phyloP scores from a whole-genome alignment of 2,113 vertebrate genomes.

The Sigmodon hispidus region DNA sequence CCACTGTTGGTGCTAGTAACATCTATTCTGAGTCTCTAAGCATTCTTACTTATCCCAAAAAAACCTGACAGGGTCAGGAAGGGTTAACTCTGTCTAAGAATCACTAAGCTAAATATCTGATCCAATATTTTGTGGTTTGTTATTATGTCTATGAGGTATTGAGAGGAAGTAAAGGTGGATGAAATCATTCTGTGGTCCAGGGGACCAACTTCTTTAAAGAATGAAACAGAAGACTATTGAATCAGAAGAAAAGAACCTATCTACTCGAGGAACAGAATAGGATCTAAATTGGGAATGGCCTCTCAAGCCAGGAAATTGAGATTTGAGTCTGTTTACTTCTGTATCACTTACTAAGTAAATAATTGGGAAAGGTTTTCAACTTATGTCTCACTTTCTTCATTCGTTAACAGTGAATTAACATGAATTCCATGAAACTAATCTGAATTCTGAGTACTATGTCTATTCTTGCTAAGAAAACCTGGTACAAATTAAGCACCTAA shows the following conservation, averaged over 20 bases:
- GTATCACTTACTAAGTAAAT: not conserved
- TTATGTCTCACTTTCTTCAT: not conserved
- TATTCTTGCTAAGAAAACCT: not conserved
- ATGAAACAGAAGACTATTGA: not conserved
- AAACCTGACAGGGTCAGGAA: not conserved
- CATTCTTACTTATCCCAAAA: not conserved
- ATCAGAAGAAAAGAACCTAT: not conserved
- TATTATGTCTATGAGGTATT: not conserved
- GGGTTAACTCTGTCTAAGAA: not conserved
- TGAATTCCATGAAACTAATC: not conserved
- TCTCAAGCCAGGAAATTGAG: not conserved
- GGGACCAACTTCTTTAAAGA: not conserved
- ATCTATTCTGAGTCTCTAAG: not conserved
- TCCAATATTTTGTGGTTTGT: not conserved
- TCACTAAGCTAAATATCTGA: not conserved
- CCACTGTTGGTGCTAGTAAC: not conserved
- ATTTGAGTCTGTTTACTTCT: not conserved
- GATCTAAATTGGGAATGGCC: not conserved
- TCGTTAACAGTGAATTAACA: not conserved
- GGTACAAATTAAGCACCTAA: not conserved
- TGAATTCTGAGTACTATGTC: not conserved
- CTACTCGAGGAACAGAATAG: not conserved
- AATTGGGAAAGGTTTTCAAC: not conserved
- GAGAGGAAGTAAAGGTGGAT: not conserved
- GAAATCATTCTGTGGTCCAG: not conserved